Percentiles rank a stretch among this genome's conserved stretches.
Evolutionary conservation across 2,888 invertebrate genomes (phyloP).

Genomic region (Sinodicranocentrus sp.): DNA sequence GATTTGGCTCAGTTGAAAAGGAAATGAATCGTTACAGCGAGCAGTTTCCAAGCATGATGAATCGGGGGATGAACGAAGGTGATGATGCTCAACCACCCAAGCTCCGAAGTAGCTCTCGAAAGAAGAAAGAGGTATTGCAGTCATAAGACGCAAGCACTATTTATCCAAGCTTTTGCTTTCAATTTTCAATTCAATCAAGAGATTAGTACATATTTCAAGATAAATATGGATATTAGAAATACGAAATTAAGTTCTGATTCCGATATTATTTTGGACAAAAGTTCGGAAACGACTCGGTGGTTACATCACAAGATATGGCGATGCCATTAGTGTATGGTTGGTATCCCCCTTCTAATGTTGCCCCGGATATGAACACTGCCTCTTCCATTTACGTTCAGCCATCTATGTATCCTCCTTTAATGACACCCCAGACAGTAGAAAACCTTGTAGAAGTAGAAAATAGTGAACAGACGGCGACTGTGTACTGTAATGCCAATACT

Average conservation of each 20-base stretch:
- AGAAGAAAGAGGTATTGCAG: constrained; percentile 72
- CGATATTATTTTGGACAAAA: constrained; percentile 66
- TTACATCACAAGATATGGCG: constrained; percentile 71
- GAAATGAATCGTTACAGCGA: constrained; percentile 56
- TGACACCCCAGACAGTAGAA: constrained; percentile 57
- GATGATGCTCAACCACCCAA: constrained; percentile 59
- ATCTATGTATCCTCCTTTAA: constrained; percentile 65
- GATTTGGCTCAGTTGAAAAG: constrained; percentile 53
- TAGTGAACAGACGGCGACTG: constrained; percentile 58
- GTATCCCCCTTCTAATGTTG: constrained; percentile 70
- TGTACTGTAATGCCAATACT: constrained; percentile 37
- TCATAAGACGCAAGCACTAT: constrained; percentile 34
- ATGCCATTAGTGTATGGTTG: constrained; percentile 74
- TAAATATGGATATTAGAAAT: constrained; percentile 4
- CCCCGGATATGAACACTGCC: constrained; percentile 65
- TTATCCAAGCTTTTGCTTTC: constrained; percentile 24
- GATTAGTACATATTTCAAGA: not conserved
- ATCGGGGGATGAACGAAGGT: constrained; percentile 45
- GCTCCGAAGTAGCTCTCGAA: constrained; percentile 64
- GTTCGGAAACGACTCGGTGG: constrained; percentile 74
- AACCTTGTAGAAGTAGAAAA: constrained; percentile 63
- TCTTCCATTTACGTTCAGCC: constrained; percentile 66
- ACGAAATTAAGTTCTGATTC: constrained; percentile 15
- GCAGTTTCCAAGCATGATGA: constrained; percentile 60
- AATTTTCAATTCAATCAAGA: not conserved